Evolutionary conservation across 2,113 vertebrate species (phyloP), one percentile per base, ranked within the genome.

Genomic region (Dipodomys ordii): DNA sequence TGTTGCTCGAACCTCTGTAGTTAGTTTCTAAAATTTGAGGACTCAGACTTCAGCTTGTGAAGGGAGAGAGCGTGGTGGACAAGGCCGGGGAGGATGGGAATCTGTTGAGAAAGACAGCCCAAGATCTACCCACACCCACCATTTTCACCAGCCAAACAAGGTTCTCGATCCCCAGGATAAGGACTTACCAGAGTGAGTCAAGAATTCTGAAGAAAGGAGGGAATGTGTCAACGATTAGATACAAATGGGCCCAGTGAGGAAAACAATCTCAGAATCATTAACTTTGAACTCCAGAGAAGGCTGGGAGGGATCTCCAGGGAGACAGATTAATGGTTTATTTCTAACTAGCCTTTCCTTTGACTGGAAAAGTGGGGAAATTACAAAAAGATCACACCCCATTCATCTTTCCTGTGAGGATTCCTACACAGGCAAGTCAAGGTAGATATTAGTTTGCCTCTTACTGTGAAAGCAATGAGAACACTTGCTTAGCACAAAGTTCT

Each of bases 231-330:
- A 73, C 94, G 95, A 93, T 95, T 88, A 93, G 92, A 96, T 53
- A 78, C 4, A 0, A 92, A 73, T 16, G 65, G 65, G 65, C 62
- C 49, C 83, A 23, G 62, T 15, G 91, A 95, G 68, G 83, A 94
- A 95, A 95, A 94, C 94, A 89, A 64, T 19, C 53, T 74, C 3
- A 1, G 87, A 96, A 96, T 96, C 94, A 96, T 97, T 97, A 97
- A 97, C 93, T 76, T 69, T 27, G 68, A 65, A 64, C 39, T 92
- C 82, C 62, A 30, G 77, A 83, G 84, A 49, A 82, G 73, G n/a
- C 30, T 2, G 53, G 27, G 44, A 25, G 73, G 39, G 28, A 18
- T 1, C 91, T 23, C 2, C n/a, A 20, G 32, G 87, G 72, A 81
- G 69, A 49, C 28, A 7, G 85, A 93, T 88, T 93, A 96, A 96